Evolutionary conservation across 2,113 vertebrate species (phyloP).

Genomic region (Orthonyx spaldingii): DNA sequence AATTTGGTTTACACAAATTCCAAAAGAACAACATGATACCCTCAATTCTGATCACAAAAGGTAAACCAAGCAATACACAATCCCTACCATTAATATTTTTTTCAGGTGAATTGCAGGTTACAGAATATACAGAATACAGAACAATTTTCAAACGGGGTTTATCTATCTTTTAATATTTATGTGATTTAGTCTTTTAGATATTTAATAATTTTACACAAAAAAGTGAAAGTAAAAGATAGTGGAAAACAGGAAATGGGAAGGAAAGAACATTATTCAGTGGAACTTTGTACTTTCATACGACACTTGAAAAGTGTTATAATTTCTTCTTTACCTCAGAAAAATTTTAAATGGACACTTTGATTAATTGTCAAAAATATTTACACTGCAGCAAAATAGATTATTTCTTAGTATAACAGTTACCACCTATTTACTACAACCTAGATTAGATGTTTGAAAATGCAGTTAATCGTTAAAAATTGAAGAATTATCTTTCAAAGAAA

Average conservation of each 20-base stretch:
- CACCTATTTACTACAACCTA: neutral
- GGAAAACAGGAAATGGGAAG: neutral
- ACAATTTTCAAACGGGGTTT: neutral
- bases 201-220: neutral
- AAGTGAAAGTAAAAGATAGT: neutral
- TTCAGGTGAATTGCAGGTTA: neutral
- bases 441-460: neutral
- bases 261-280: neutral
- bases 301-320: neutral
- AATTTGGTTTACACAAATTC: neutral
- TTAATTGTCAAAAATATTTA: neutral
- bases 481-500: neutral
- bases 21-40: neutral
- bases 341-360: neutral
- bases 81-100: neutral
- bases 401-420: neutral
- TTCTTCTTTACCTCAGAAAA: neutral
- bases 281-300: neutral
- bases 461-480: neutral
- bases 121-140: neutral
- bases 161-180: neutral
- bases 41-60: neutral
- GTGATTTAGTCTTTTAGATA: neutral
- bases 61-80: neutral
- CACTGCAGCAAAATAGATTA: rapidly evolving